A percentile compares a stretch with the other conserved stretches of the same genome.
These are phyloP conservation scores for Drosophila carrolli DNA, from an alignment of 1,140 invertebrate genomes.

Conservation along the genomic window DNA sequence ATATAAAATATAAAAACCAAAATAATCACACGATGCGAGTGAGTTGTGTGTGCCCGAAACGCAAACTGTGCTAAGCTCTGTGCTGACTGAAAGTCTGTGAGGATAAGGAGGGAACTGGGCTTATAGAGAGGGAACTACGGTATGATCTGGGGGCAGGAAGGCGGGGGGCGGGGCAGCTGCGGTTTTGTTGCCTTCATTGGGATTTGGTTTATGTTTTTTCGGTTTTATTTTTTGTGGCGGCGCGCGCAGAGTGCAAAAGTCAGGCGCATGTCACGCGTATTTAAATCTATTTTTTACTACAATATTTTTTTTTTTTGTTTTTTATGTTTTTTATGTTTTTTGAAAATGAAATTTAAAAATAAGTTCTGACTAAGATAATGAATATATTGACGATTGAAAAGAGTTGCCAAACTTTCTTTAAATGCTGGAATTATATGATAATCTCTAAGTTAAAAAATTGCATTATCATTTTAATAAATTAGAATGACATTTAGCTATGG, in stretches of 20 bases:
- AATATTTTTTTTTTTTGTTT: neutral
- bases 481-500: too few species aligned
- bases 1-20: conserved; percentile 47
- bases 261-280: conserved; percentile 80
- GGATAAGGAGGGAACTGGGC: conserved; percentile 12
- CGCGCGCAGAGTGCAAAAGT: conserved; percentile 71
- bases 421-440: too few species aligned
- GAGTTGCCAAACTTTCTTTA: too few species aligned
- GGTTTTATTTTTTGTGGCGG: conserved; percentile 26
- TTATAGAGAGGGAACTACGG: conserved; percentile 5
- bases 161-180: conserved; percentile 17
- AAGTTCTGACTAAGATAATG: too few species aligned
- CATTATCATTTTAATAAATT: too few species aligned
- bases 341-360: too few species aligned
- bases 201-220: conserved; percentile 43
- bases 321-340: neutral
- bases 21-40: conserved; percentile 75
- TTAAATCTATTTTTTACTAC: conserved; percentile 65
- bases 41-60: conserved; percentile 50
- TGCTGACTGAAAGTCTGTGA: conserved; percentile 34
- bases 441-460: too few species aligned
- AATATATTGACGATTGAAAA: too few species aligned
- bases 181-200: conserved; percentile 29
- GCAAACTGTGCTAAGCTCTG: conserved; percentile 54
- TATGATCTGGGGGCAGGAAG: neutral